A percentile compares a stretch with the other conserved stretches of the same genome.
phyloP scores from a whole-genome alignment of 2,888 invertebrate species.

The Drosophila suboccidentalis region DNA sequence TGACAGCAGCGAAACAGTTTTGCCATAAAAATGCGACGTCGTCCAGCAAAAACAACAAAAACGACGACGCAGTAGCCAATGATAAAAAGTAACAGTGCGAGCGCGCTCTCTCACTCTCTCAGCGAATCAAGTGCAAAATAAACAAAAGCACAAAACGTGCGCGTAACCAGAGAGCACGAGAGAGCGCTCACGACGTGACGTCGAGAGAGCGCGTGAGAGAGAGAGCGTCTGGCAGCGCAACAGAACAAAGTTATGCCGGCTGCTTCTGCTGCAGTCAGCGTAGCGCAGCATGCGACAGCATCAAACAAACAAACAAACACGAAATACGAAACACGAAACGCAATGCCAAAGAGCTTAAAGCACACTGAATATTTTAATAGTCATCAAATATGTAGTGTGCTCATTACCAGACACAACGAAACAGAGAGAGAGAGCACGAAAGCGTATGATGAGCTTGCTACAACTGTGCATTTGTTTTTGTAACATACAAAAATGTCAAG shows the following conservation, averaged over 20 bases:
- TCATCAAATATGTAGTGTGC: constrained; percentile 41
- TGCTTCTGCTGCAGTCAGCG: constrained; percentile 14
- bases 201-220: background rate
- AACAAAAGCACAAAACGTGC: constrained; percentile 69
- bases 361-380: constrained; percentile 49
- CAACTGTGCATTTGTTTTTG: constrained; percentile 11
- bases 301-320: constrained; percentile 48
- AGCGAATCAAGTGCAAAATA: constrained; percentile 61
- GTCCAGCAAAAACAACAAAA: constrained; percentile 56
- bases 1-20: constrained; percentile 44
- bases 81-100: constrained; percentile 56
- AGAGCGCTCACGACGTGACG: background rate
- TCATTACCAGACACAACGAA: constrained; percentile 11
- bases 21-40: constrained; percentile 72
- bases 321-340: constrained; percentile 45
- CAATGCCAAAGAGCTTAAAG: constrained; percentile 52
- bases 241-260: constrained; percentile 49
- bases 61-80: constrained; percentile 54
- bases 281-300: constrained; percentile 27
- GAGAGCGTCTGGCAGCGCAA: constrained; percentile 10
- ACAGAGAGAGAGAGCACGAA: constrained; percentile 1
- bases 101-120: constrained; percentile 8
- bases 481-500: constrained; percentile 44
- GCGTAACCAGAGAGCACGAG: constrained; percentile 28
- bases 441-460: background rate